Percentiles rank a stretch among this genome's conserved stretches.
phyloP scores from a whole-genome alignment of 1,140 invertebrate species.

The Hycleus phaleratus region DNA sequence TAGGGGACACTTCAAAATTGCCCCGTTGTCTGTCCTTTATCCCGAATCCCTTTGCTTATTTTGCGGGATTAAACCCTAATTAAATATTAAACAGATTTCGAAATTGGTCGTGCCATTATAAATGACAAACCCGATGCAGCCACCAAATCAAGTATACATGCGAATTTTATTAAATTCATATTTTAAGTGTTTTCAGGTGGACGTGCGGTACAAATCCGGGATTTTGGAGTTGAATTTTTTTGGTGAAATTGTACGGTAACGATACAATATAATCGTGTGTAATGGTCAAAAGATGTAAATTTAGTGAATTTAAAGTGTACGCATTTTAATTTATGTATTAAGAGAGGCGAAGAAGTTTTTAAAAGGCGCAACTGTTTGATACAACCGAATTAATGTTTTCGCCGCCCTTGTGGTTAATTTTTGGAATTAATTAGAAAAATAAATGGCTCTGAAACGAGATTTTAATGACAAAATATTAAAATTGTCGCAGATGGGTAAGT shows the following conservation, averaged over 20 bases:
- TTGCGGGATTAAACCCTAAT: slow-evolving; percentile 22
- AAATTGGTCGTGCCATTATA: slow-evolving; percentile 19
- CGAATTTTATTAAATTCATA: neutral
- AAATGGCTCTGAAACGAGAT: slow-evolving; percentile 31
- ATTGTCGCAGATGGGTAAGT: slow-evolving; percentile 36
- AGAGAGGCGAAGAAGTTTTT: slow-evolving; percentile 11
- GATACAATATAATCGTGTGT: neutral
- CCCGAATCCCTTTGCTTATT: slow-evolving; percentile 20
- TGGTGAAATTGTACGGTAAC: neutral
- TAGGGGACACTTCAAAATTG: slow-evolving; percentile 21
- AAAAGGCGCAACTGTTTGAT: slow-evolving; percentile 8
- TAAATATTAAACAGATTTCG: slow-evolving; percentile 24
- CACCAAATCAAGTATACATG: neutral
- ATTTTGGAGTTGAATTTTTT: neutral
- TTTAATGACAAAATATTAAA: slow-evolving; percentile 39
- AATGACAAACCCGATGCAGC: slow-evolving; percentile 13
- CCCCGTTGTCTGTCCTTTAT: slow-evolving; percentile 7
- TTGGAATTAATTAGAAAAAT: slow-evolving; percentile 36
- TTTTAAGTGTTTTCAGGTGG: too few relatives aligned
- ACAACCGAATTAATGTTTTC: slow-evolving; percentile 20
- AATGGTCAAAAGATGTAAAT: neutral
- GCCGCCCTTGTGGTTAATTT: slow-evolving; percentile 30
- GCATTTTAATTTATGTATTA: slow-evolving; percentile 9
- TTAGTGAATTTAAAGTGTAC: neutral
- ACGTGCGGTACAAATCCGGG: too few relatives aligned